Percentiles rank a stretch among this genome's conserved stretches.
Evolutionary conservation across 92 coral and sea anemone genomes (phyloP).

Genomic region (Zoanthus sansibaricus): DNA sequence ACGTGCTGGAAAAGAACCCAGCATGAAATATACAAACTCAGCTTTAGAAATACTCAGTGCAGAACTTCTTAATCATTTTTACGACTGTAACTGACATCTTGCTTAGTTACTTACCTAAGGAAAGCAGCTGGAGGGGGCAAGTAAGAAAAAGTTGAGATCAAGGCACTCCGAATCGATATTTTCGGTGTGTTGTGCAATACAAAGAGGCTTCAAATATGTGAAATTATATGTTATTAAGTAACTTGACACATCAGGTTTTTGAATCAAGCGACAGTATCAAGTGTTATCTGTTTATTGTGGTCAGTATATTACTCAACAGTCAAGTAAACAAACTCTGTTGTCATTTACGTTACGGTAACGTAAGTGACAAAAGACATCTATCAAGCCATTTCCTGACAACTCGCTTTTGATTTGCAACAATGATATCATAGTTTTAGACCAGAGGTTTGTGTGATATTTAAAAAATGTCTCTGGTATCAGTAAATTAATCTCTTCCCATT

Average conservation of each 20-base stretch:
- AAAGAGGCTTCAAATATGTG: conserved; percentile 28
- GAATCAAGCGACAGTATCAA: background rate
- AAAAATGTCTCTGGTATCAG: background rate
- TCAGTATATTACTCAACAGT: no score
- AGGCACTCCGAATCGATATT: no score
- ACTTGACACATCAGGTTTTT: background rate
- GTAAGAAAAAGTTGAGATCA: conserved; percentile 14
- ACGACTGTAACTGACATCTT: conserved; percentile 7
- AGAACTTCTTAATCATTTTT: conserved; percentile 10
- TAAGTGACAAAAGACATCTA: no score
- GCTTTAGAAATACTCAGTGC: background rate
- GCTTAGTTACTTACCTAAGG: conserved; percentile 33
- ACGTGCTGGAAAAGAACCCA: background rate
- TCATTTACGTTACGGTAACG: no score
- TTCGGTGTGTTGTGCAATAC: background rate
- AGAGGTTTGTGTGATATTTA: conserved; percentile 11
- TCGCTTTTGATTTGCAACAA: background rate
- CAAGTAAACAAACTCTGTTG: no score
- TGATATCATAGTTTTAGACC: background rate
- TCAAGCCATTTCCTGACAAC: background rate
- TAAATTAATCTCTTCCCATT: background rate
- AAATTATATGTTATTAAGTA: background rate
- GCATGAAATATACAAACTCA: no score
- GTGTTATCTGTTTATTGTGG: conserved; percentile 3
- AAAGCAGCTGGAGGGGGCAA: conserved; percentile 5